Evolutionary conservation across 2,113 vertebrate genomes (phyloP).

Genomic region (Dipodomys ordii): DNA sequence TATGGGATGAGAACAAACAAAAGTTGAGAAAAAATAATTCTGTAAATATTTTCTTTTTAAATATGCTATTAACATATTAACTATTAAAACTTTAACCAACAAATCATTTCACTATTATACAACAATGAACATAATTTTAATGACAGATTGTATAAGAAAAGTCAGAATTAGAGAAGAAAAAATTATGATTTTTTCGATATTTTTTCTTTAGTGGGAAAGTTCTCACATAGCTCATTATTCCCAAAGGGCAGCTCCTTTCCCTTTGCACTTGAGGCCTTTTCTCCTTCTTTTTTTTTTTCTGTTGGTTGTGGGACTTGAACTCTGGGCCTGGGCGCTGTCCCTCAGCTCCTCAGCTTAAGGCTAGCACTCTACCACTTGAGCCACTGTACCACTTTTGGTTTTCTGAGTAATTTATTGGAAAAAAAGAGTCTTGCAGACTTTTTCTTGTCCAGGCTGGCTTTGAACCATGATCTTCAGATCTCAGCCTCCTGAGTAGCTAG

Average conservation of each 20-base stretch:
- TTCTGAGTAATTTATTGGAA: too few relatives aligned
- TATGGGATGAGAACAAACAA: slow-evolving; percentile 21
- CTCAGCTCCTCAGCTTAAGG: too few relatives aligned
- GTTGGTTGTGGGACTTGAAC: too few relatives aligned
- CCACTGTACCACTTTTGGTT: too few relatives aligned
- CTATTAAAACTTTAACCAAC: slow-evolving; percentile 50
- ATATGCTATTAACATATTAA: not conserved
- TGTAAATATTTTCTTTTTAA: slow-evolving; percentile 35
- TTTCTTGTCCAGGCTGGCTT: too few relatives aligned
- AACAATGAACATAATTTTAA: slow-evolving; percentile 40
- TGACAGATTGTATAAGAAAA: slow-evolving; percentile 79
- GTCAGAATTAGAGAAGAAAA: slow-evolving; percentile 73
- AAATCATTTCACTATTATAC: slow-evolving; percentile 26
- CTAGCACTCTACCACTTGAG: too few relatives aligned
- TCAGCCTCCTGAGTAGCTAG: too few relatives aligned
- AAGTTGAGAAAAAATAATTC: slow-evolving; percentile 37
- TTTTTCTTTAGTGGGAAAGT: slow-evolving; percentile 61
- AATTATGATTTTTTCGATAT: slow-evolving; percentile 79
- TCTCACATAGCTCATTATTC: slow-evolving; percentile 70
- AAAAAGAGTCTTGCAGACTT: too few relatives aligned
- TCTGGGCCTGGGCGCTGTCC: too few relatives aligned
- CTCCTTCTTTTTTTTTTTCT: not conserved
- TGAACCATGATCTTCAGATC: too few relatives aligned
- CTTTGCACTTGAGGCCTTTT: slow-evolving; percentile 83
- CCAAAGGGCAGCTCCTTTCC: slow-evolving; percentile 72